Percentiles rank a stretch among this genome's conserved stretches.
These are phyloP conservation scores for Epizoanthus illoricatus DNA, from an alignment of 92 coral and sea anemone genomes.

Conservation along the genomic window DNA sequence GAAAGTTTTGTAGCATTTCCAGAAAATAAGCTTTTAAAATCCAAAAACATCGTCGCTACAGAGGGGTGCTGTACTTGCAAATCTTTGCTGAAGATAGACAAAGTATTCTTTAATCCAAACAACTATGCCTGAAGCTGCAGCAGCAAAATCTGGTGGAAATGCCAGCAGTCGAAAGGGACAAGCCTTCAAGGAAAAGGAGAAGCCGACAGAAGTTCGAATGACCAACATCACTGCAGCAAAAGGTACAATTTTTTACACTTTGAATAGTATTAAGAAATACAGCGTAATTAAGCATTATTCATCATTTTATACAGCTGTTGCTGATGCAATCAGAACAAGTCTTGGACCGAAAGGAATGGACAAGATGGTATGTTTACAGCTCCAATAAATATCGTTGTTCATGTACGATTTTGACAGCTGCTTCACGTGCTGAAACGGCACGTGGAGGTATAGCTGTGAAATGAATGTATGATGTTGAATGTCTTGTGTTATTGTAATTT, in stretches of 20 bases:
- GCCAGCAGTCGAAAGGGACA: conserved; percentile 50
- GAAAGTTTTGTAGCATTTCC: neutral
- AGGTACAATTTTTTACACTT: conserved; percentile 52
- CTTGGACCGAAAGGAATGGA: conserved; percentile 99
- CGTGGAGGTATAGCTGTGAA: conserved; percentile 12
- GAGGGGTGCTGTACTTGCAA: neutral
- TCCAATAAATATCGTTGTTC: neutral
- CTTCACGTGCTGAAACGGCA: conserved; percentile 19
- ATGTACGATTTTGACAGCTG: conserved; percentile 30
- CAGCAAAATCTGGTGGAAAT: conserved; percentile 41
- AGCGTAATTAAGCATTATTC: neutral
- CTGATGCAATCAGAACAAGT: conserved; percentile 96
- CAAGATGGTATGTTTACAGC: conserved; percentile 79
- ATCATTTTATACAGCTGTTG: conserved; percentile 70
- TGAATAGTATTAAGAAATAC: neutral
- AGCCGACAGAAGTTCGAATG: conserved; percentile 94
- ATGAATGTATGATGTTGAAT: neutral
- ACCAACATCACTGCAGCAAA: conserved; percentile 95
- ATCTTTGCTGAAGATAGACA: neutral
- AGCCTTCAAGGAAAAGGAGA: conserved; percentile 94
- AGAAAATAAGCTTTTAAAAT: neutral
- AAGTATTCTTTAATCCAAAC: conserved; percentile 6
- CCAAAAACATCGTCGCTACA: conserved; percentile 14
- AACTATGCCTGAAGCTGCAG: conserved; percentile 87
- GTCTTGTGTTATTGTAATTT: neutral